Base-by-base conservation (phyloP, 2,797 vertebrate species). In the Coilia nasus region DNA sequence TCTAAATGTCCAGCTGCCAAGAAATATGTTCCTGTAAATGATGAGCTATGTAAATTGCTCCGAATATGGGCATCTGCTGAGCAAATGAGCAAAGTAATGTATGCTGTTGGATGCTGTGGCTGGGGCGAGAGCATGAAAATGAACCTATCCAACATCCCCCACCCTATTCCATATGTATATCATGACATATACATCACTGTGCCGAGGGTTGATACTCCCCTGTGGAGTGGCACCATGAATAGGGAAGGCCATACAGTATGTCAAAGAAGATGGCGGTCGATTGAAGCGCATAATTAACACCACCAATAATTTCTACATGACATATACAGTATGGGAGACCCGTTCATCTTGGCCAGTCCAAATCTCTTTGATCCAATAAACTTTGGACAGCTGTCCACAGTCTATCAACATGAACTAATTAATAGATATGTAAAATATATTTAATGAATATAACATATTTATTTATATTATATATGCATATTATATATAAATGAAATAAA, bases 21-120 rank as follows among this genome's bases (percentile, higher is more conserved):
- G 67, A 85, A 84, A 86, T 81, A 81, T 83, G 67, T 50, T 67
- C 62, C 75, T 82, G 64, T 75, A 83, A 83, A 82, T 86, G 67
- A 81, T 81, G 59, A 88, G 44, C 50, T 47, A 78, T 85, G 84
- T 41, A 88, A 83, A 88, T 87, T 87, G 82, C 84, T 83, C 78
- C 83, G 87, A 85, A 84, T 85, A 83, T 47, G 47, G 85, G 84
- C 86, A 86, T 89, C 82, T 85, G 85, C 83, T 86, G 41, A 83
- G 81, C 82, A 87, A 89, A 87, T 71, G 81, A 88, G 75, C 57
- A 82, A 56, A 86, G 86, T 88, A 86, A 87, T 86, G 75, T 86
- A 71, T 84, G 84, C 75, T 88, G 81, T 89, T 83, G 85, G 85
- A 78, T 25, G 31, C 81, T 84, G 81, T 25, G 84, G 25, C 83